Base-by-base conservation (phyloP, 1,140 invertebrate genomes). In the Brachionus angularis region DNA sequence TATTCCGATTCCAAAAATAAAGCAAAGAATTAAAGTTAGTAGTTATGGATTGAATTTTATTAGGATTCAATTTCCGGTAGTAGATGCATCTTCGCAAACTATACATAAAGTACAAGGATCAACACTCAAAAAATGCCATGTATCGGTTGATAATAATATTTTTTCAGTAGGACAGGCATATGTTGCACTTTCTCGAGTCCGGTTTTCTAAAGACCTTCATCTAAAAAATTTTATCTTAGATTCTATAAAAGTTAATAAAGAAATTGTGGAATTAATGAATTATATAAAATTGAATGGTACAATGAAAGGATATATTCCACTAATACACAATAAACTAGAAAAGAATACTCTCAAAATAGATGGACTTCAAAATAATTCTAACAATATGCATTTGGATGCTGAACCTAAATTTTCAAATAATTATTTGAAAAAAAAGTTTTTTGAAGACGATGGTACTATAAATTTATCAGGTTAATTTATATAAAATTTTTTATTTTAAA, bases 61-160 rank as follows among this genome's bases (percentile, higher is more conserved):
- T 18, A 34, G 33, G 16, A 55, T 55, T 55, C 52, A 36, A 36
- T 55, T 55, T 36, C 29, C 52, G 23, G 31, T 55, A 18, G 12
- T 18, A 16, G 25, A 55, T 18, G 52, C 31, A 21, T 8, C 7
- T 34, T 29, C 29, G 18, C 52, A 55, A 36, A 36, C 52, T 36
- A 55, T 36, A 21, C 31, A 55, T 36, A 55, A 55, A 36, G 52
- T 55, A 2, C 52, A 55, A 21, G 31, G 52, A 21, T 18, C 16
- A 1, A 55, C 52, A 1, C 31, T 55, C 31, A 34, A 55, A 36
- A n/a, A 18, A 55, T 55, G 52, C 25, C 52, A 55, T 31, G 18
- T 21, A 36, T 34, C 52, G 16, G 36, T 55, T 36, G 31, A 55
- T 10, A 55, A 36, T 21, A 55, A 18, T 21, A 8, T 36, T 1